Base-by-base conservation (phyloP, 2,888 invertebrate genomes). In the Horisme vitalbata region DNA sequence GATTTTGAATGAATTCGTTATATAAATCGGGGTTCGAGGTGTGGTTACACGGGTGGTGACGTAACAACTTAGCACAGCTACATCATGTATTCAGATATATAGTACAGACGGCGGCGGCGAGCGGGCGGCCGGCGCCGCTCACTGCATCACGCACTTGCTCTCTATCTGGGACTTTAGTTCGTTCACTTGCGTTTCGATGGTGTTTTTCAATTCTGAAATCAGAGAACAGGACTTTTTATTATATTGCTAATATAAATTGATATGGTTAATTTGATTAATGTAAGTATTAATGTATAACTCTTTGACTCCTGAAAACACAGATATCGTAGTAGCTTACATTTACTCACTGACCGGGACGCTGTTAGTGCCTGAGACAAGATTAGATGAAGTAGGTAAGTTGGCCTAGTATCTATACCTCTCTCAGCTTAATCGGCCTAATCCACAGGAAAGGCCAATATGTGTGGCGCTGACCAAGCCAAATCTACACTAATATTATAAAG, bases 101-200 rank as follows among this genome's bases (percentile, higher is more conserved):
- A 57, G 55, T 60, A 56, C 55, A 49, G 44, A 46, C 50, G 55
- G 48, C 52, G 58, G 44, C 50, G 46, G 49, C 45, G 54, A 34
- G 41, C 38, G 18, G 23, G 56, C 52, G 52, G 60, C 52, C 47
- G 38, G 54, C 51, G 36, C 41, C 57, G 75, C 77, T 96, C 96
- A 97, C 96, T 97, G 97, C 93, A 97, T 94, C 90, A 95, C 96
- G 93, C 97, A 97, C 93, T 96, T 97, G 92, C 96, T 97, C 93
- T 97, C 97, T 91, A 97, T 95, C 92, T 97, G 96, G 85, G 96
- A 94, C 92, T 97, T 97, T 90, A 97, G 93, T 93, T 97, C 97
- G 90, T 95, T 97, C 91, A 97, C 97, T 94, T 97, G 97, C 88
- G 96, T 95, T 92, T 97, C 97, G 93, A 97, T 95, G 91, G 96